Evolutionary conservation across 1,140 invertebrate species (phyloP), one percentile per base, ranked within the genome.

Genomic region (Hermetia illucens): DNA sequence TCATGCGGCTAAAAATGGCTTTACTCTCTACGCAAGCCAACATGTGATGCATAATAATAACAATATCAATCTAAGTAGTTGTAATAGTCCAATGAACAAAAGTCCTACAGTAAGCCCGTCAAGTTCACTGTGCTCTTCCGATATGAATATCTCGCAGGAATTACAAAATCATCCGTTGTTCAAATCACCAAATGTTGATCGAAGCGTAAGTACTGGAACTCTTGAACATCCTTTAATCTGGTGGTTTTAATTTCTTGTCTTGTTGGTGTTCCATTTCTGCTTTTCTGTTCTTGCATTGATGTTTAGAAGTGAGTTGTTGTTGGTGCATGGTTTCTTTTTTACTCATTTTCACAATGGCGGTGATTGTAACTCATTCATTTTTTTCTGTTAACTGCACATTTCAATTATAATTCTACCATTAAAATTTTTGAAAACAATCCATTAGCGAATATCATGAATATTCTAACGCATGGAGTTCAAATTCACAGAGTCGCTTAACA

Each of bases 141-240:
- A 60, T 44, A 60, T 60, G 57, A 60, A 59, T 43, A 47, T 60
- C 18, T 59, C 57, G 19, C 56, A 60, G 43, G 57, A 60, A 46
- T 45, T 60, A 30, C 56, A 60, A 43, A 56, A 60, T 40, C 57
- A 60, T 56, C 57, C 57, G 34, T 44, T 60, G 17, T 60, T 60
- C 40, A 59, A 60, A 38, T 49, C 44, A 16, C 57, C 57, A 39
- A 46, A 45, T 33, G 57, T 60, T 39, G 56, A 60, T 46, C 48
- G 54, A 46, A 60, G 54, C 47, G 57, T 60, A 55, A 60, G 57
- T 60, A 51, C 36, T 3, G 21, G 4, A 8, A 9, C 12, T 34
- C 21, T 34, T 17, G 12, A 16, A 19, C 12, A 3, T 4, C 21
- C 4, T 16, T 34, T 21, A 44, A 41, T 53, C 42, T 38, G 37